phyloP scores from a whole-genome alignment of 2,888 invertebrate species.

The Archaeoteleia sp. region DNA sequence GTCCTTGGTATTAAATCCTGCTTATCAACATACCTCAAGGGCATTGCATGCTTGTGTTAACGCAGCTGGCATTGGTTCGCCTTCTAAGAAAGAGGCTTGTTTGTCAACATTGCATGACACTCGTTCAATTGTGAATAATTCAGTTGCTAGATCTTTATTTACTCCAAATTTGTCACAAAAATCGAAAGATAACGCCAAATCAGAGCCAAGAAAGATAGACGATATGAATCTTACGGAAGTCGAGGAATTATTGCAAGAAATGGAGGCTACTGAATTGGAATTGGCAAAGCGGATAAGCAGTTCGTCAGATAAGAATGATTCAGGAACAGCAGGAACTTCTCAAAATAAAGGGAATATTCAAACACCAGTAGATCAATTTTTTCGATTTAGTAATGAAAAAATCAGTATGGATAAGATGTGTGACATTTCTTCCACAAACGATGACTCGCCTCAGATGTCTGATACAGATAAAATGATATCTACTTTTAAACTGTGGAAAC shows the following conservation, averaged over 20 bases:
- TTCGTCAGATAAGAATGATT: neutral
- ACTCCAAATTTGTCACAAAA: conserved; percentile 57
- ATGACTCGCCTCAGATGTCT: too few species aligned
- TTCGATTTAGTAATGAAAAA: too few species aligned
- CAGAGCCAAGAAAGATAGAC: conserved; percentile 53
- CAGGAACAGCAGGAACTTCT: conserved; percentile 2
- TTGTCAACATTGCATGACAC: conserved; percentile 33
- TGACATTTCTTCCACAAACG: too few species aligned
- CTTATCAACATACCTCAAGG: conserved; percentile 52
- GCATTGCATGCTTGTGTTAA: conserved; percentile 59
- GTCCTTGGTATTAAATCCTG: conserved; percentile 42
- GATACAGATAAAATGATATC: too few species aligned
- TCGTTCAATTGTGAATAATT: conserved; percentile 49
- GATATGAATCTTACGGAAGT: conserved; percentile 73
- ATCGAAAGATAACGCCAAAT: conserved; percentile 55
- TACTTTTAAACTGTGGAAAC: too few species aligned
- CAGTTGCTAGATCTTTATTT: conserved; percentile 55
- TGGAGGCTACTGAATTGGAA: conserved; percentile 73
- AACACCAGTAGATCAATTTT: too few species aligned
- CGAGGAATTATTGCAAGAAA: conserved; percentile 72
- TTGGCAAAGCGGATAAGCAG: conserved; percentile 69
- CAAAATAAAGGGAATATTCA: too few species aligned
- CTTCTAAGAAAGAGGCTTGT: conserved; percentile 51
- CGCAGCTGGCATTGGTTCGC: neutral
- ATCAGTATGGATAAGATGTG: too few species aligned